Conservation (phyloP, 2,888 invertebrate genomes). For the Opisthograptis luteolata region DNA sequence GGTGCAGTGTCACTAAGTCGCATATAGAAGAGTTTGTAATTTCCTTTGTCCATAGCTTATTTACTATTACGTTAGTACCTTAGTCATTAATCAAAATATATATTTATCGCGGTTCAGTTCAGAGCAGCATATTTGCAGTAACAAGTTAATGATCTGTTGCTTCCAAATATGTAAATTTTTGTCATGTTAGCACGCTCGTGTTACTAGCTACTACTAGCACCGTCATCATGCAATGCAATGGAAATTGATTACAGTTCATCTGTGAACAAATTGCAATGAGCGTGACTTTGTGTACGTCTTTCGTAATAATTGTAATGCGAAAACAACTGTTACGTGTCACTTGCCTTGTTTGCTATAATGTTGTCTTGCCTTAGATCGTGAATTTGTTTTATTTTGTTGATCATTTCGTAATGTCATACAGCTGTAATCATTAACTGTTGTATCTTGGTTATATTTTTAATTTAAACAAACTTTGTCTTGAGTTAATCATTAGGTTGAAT, state of each 20-base stretch:
- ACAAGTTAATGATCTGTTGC: conserved; percentile 11
- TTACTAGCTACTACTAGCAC: conserved; percentile 37
- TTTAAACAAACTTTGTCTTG: no score
- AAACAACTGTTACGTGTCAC: conserved; percentile 14
- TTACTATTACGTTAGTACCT: background rate
- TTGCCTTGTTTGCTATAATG: background rate
- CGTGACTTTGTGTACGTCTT: conserved; percentile 51
- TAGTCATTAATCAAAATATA: background rate
- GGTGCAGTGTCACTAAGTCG: no score
- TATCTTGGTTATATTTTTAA: no score
- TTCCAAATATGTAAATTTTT: conserved; percentile 17
- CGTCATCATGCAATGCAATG: conserved; percentile 45
- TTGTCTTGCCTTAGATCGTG: background rate
- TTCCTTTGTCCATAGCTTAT: no score
- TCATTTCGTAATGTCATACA: no score
- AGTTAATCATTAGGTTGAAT: no score
- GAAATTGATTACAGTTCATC: conserved; percentile 40
- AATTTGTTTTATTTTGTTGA: no score
- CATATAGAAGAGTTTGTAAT: no score
- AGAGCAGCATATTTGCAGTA: background rate
- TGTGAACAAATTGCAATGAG: conserved; percentile 39
- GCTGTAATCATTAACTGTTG: no score
- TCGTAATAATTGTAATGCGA: conserved; percentile 43
- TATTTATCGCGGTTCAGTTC: background rate
- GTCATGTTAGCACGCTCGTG: conserved; percentile 9